These are phyloP conservation scores for Nymphalis io DNA, from an alignment of 1,140 invertebrate genomes.

Conservation along the genomic window DNA sequence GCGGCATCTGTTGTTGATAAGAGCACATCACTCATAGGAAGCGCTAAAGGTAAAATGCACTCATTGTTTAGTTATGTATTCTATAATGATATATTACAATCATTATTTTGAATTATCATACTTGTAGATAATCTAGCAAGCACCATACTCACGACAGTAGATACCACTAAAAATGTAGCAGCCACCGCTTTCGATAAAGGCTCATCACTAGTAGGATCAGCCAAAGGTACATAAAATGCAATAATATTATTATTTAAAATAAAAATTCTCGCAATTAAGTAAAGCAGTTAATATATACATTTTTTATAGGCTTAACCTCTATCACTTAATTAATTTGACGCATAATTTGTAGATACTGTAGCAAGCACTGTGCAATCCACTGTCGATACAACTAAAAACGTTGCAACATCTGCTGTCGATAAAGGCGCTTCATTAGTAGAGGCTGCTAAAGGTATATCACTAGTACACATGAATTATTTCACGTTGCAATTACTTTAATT, in stretches of 20 bases:
- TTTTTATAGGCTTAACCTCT: too few relatives aligned
- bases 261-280: too few relatives aligned
- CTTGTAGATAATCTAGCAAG: slow-evolving; percentile 56
- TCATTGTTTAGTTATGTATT: not conserved
- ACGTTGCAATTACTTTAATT: slow-evolving; percentile 24
- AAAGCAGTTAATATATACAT: too few relatives aligned
- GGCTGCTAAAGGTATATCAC: slow-evolving; percentile 56
- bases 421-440: slow-evolving; percentile 53
- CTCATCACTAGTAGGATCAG: slow-evolving; percentile 43
- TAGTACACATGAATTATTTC: not conserved
- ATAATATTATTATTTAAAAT: not conserved
- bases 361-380: slow-evolving; percentile 45
- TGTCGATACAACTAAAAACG: slow-evolving; percentile 63
- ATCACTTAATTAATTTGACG: not conserved
- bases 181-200: slow-evolving; percentile 48
- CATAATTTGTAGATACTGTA: slow-evolving; percentile 46
- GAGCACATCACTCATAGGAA: slow-evolving; percentile 42
- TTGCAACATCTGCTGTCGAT: slow-evolving; percentile 53
- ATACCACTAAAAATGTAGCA: slow-evolving; percentile 54
- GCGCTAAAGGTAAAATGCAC: slow-evolving; percentile 35
- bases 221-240: slow-evolving; percentile 28
- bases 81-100: not conserved
- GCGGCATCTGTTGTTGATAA: slow-evolving; percentile 47
- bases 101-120: slow-evolving; percentile 5
- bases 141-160: slow-evolving; percentile 52